Percentiles rank a stretch among this genome's conserved stretches.
These are phyloP conservation scores for Coccyzus lansbergi DNA, from an alignment of 2,797 vertebrate species.

Conservation along the genomic window DNA sequence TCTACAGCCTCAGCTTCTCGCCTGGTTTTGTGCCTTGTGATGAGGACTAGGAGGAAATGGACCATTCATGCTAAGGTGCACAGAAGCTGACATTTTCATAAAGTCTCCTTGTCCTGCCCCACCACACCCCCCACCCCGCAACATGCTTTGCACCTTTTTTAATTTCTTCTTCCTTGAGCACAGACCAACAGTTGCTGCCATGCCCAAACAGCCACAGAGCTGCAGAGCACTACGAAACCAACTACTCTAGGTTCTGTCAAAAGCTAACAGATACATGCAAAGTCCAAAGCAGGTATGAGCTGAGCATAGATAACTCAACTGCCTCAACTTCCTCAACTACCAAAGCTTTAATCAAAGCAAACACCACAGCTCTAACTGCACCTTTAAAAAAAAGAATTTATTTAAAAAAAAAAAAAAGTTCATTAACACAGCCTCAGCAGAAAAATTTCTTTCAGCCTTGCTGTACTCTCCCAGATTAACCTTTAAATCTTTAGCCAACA, in stretches of 20 bases:
- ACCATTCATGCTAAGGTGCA: not conserved
- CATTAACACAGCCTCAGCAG: not conserved
- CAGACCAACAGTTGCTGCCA: not conserved
- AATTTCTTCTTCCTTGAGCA: not conserved
- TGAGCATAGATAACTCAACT: not conserved
- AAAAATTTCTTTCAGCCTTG: not conserved
- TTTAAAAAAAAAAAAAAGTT: not conserved
- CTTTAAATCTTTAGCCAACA: conserved; percentile 24
- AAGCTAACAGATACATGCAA: not conserved
- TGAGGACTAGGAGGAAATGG: not conserved
- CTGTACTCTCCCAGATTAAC: not conserved
- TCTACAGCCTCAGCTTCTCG: not conserved
- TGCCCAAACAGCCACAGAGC: not conserved
- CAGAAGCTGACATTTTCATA: accelerated
- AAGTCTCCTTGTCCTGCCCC: not conserved
- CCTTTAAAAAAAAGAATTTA: not conserved
- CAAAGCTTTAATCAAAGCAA: not conserved
- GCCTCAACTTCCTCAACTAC: not conserved
- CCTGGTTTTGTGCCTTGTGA: not conserved
- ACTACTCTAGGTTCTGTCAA: not conserved
- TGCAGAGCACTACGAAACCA: not conserved
- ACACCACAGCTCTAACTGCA: not conserved
- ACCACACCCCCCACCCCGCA: not conserved
- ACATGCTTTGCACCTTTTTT: not conserved
- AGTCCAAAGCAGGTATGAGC: not conserved